Evolutionary conservation across 1,140 invertebrate genomes (phyloP).

Genomic region (Hirudo medicinalis): DNA sequence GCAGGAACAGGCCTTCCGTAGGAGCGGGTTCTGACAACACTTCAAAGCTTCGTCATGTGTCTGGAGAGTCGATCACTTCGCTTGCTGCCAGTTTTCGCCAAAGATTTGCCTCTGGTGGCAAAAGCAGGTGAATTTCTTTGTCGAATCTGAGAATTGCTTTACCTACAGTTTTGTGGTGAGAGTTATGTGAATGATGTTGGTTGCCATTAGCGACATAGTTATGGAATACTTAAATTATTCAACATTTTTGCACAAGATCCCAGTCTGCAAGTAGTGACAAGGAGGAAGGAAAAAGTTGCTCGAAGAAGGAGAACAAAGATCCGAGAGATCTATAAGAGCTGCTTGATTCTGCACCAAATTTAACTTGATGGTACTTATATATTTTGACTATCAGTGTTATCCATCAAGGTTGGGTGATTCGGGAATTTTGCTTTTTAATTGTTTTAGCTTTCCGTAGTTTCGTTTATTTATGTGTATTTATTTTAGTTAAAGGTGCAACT

Average conservation of each 20-base stretch:
- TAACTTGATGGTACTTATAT: too few species aligned
- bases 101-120: conserved; percentile 14
- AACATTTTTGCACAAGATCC: not conserved
- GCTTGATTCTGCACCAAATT: too few species aligned
- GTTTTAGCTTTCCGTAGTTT: too few species aligned
- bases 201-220: not conserved
- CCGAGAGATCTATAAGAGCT: not conserved
- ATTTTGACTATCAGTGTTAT: too few species aligned
- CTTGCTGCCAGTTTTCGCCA: conserved; percentile 13
- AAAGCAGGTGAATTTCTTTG: not conserved
- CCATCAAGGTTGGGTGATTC: too few species aligned
- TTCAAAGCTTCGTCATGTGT: conserved; percentile 14
- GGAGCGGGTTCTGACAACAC: not conserved
- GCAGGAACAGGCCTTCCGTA: not conserved
- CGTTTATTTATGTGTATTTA: too few species aligned
- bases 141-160: not conserved
- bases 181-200: too few species aligned
- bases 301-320: conserved; percentile 10
- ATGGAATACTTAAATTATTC: not conserved
- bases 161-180: too few species aligned
- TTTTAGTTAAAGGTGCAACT: too few species aligned
- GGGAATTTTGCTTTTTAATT: too few species aligned
- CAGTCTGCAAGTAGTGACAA: conserved; percentile 13
- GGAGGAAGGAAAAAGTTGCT: not conserved
- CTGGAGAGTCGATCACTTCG: conserved; percentile 15